A percentile compares a stretch with the other conserved stretches of the same genome.
These are phyloP conservation scores for Allygus modestus DNA, from an alignment of 2,888 invertebrate species.

Conservation along the genomic window DNA sequence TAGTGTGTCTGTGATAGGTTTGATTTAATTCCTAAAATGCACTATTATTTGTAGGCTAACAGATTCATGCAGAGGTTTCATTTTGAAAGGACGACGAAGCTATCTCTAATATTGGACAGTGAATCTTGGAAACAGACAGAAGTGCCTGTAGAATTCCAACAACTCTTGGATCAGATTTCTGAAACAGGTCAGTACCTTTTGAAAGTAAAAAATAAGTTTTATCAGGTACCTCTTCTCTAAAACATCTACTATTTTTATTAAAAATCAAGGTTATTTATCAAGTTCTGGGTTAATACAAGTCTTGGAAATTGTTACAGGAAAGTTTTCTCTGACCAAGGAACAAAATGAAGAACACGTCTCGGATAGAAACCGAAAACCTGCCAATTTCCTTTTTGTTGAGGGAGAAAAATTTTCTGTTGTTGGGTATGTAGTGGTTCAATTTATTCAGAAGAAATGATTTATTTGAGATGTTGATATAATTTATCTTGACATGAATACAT, in stretches of 20 bases:
- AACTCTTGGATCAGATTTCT: slow-evolving; percentile 85
- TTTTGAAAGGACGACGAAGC: slow-evolving; percentile 89
- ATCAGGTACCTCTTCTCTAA: no score
- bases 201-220: not conserved
- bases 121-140: slow-evolving; percentile 97
- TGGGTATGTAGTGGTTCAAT: slow-evolving; percentile 73
- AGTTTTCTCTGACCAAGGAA: slow-evolving; percentile 69
- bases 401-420: slow-evolving; percentile 87
- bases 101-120: slow-evolving; percentile 90
- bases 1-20: no score
- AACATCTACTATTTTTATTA: no score
- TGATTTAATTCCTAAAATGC: not conserved
- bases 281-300: no score
- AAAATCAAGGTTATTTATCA: no score
- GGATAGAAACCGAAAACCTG: slow-evolving; percentile 67
- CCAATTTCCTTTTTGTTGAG: slow-evolving; percentile 77
- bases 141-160: slow-evolving; percentile 93
- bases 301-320: slow-evolving; percentile 66
- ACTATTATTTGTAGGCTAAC: slow-evolving; percentile 80
- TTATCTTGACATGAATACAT: no score
- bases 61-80: slow-evolving; percentile 96
- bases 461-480: no score
- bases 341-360: slow-evolving; percentile 64
- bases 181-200: slow-evolving; percentile 73
- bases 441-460: no score